A percentile compares a stretch with the other conserved stretches of the same genome.
Conservation (phyloP, 2,888 invertebrate genomes). For the Euzetes globulus region DNA sequence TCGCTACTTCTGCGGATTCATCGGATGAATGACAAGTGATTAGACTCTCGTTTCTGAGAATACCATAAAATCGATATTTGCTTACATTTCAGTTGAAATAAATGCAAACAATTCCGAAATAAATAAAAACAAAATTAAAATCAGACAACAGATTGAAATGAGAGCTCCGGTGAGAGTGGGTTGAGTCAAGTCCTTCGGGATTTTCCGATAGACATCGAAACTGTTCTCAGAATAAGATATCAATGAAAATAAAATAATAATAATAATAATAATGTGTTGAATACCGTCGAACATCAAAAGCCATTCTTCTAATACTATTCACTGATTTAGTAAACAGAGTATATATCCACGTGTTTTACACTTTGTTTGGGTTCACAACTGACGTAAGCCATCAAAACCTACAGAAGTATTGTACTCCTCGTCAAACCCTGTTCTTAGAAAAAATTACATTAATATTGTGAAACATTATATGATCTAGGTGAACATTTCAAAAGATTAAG, state of each 20-base stretch:
- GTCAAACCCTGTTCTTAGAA: too few species aligned
- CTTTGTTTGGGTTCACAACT: too few species aligned
- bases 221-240: slow-evolving; percentile 44
- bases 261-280: background rate
- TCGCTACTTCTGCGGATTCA: slow-evolving; percentile 50
- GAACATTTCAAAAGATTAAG: too few species aligned
- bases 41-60: background rate
- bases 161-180: slow-evolving; percentile 54
- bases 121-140: slow-evolving; percentile 52
- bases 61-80: slow-evolving; percentile 40
- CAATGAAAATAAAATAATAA: background rate
- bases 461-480: too few species aligned
- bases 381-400: too few species aligned
- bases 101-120: slow-evolving; percentile 51
- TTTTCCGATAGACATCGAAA: slow-evolving; percentile 56
- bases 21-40: slow-evolving; percentile 9
- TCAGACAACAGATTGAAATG: slow-evolving; percentile 52
- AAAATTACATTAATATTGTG: too few species aligned
- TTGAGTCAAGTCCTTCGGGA: slow-evolving; percentile 56
- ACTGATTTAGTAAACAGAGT: too few species aligned
- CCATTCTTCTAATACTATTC: slow-evolving; percentile 34
- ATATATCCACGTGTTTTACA: too few species aligned
- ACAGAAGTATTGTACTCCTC: too few species aligned
- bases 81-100: slow-evolving; percentile 52
- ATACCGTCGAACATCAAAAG: slow-evolving; percentile 41